A percentile compares a stretch with the other conserved stretches of the same genome.
Evolutionary conservation across 1,140 invertebrate genomes (phyloP).

Genomic region (honey bee (Apis mellifera)): Amel_HAv3.1 CM009932.2:5782001-5782500

Average conservation of each 20-base stretch:
- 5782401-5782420: too few species aligned
- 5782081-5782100: neutral
- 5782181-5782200: conserved; percentile 13
- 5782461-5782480: too few species aligned
- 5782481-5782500: too few species aligned
- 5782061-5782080: too few species aligned
- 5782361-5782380: too few species aligned
- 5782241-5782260: conserved; percentile 39
- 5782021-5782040: neutral
- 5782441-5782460: too few species aligned
- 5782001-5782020: neutral
- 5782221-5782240: conserved; percentile 18
- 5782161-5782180: neutral
- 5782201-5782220: neutral
- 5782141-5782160: neutral
- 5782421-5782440: too few species aligned
- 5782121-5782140: neutral
- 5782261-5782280: conserved; percentile 33
- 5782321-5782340: neutral
- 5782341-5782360: too few species aligned
- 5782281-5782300: conserved; percentile 1
- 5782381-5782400: too few species aligned
- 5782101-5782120: neutral
- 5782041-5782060: neutral
- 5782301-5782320: conserved; percentile 18